Percentiles rank a stretch among this genome's conserved stretches.
Conservation (phyloP, 2,888 invertebrate species). For the Acanthosoma haemorrhoidale region DNA sequence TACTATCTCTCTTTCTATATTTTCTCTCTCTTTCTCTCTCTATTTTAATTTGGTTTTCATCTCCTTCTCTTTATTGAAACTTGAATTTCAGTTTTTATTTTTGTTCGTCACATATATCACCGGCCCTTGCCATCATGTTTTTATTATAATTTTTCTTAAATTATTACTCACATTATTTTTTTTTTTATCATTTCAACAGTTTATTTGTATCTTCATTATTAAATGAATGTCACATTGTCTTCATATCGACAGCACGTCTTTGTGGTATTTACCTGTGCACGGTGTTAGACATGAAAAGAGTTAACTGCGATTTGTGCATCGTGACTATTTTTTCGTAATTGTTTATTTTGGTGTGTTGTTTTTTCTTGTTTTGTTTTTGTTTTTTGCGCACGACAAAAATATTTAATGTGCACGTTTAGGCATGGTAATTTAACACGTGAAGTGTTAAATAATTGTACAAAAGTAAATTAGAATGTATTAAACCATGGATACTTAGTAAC, state of each 20-base stretch:
- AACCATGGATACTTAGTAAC: no score
- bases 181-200: background rate
- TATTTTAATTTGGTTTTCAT: background rate
- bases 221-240: background rate
- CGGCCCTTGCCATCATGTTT: background rate
- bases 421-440: slow-evolving; percentile 11
- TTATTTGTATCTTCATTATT: background rate
- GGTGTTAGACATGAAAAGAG: background rate
- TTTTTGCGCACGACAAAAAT: slow-evolving; percentile 17
- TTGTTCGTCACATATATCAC: background rate
- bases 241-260: background rate
- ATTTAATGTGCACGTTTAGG: slow-evolving; percentile 26
- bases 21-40: background rate
- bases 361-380: no score
- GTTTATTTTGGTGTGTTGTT: slow-evolving; percentile 13
- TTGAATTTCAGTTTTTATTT: background rate
- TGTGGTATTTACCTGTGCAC: background rate
- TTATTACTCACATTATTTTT: background rate
- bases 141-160: background rate
- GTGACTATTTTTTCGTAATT: background rate
- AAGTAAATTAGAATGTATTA: slow-evolving; percentile 6
- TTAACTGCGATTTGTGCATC: background rate
- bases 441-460: background rate
- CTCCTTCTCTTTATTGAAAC: no score
- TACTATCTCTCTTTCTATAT: background rate